Percentiles rank a stretch among this genome's conserved stretches.
These are phyloP conservation scores for Jordanella pulchra DNA, from an alignment of 2,797 vertebrate genomes.

Conservation along the genomic window DNA sequence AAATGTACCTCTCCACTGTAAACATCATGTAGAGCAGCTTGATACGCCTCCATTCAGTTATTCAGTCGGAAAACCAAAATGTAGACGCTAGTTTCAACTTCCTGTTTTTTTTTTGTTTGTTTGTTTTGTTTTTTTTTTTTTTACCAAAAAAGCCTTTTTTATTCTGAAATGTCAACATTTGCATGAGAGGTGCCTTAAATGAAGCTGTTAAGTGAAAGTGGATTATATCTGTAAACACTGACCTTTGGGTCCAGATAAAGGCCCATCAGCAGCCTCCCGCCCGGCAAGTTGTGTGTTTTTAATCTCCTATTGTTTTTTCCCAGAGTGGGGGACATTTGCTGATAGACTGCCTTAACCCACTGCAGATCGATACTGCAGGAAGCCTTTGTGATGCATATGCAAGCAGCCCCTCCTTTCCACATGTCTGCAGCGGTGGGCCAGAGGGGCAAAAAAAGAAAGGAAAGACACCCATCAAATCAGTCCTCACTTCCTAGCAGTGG, in stretches of 20 bases:
- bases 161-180: constrained; percentile 65
- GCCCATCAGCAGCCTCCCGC: constrained; percentile 76
- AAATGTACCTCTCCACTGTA: not conserved
- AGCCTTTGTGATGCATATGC: constrained; percentile 84
- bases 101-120: too few relatives aligned
- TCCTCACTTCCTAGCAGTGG: constrained; percentile 54
- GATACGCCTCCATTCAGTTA: not conserved
- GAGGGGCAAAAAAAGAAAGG: constrained; percentile 20
- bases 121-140: not conserved
- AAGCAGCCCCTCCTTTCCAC: constrained; percentile 61
- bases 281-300: constrained; percentile 74
- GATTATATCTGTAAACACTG: constrained; percentile 80
- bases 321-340: constrained; percentile 80
- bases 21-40: not conserved
- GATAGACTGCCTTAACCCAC: constrained; percentile 81
- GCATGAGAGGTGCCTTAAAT: constrained; percentile 74
- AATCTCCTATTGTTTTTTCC: constrained; percentile 80
- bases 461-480: constrained; percentile 74
- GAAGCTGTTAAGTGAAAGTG: constrained; percentile 81
- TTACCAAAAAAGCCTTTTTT: not conserved
- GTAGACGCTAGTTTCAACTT: not conserved
- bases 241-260: constrained; percentile 79
- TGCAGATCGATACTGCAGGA: constrained; percentile 81
- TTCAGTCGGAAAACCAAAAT: constrained; percentile 23
- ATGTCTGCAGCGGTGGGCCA: constrained; percentile 57